Conservation (phyloP, 2,113 vertebrate genomes). For the Physeter macrocephalus region DNA sequence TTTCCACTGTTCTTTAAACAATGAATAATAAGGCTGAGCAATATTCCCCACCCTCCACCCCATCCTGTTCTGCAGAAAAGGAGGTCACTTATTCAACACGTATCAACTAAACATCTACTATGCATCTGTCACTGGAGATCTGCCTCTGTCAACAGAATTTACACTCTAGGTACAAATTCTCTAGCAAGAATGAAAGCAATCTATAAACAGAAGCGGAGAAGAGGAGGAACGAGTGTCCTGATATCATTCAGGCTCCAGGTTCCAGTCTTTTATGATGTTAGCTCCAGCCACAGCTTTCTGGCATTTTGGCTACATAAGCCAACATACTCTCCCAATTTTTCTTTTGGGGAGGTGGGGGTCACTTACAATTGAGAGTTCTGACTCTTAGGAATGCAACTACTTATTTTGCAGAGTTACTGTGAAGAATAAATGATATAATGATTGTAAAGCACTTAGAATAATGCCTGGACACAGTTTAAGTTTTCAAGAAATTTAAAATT, state of each 20-base stretch:
- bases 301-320: not conserved
- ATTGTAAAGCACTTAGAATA: not conserved
- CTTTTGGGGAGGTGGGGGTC: not conserved
- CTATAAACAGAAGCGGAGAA: not conserved
- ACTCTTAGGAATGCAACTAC: not conserved
- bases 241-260: not conserved
- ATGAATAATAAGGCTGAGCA: not conserved
- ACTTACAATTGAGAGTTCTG: not conserved
- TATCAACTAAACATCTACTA: not conserved
- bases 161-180: not conserved
- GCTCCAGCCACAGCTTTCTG: not conserved
- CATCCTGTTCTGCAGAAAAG: not conserved
- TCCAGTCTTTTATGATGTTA: not conserved
- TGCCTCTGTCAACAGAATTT: not conserved
- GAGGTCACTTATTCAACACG: not conserved
- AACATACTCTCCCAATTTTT: not conserved
- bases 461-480: not conserved
- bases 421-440: not conserved
- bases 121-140: not conserved
- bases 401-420: not conserved
- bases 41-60: not conserved
- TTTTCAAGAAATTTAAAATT: conserved; percentile 31
- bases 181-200: not conserved
- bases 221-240: not conserved
- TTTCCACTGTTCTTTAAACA: not conserved